These are phyloP conservation scores for Brachionus sp. DNA, from an alignment of 1,140 invertebrate genomes.

Conservation along the genomic window DNA sequence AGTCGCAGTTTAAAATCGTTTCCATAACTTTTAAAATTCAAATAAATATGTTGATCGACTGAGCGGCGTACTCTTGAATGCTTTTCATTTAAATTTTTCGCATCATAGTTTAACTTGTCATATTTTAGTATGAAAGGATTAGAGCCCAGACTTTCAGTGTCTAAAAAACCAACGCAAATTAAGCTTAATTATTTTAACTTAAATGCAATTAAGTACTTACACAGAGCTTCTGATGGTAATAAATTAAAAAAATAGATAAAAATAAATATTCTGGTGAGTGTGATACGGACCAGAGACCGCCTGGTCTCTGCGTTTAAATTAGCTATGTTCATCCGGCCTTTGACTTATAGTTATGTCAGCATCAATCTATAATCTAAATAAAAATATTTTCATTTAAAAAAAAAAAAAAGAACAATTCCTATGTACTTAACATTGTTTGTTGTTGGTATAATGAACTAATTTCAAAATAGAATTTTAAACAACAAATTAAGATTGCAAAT, in stretches of 20 bases:
- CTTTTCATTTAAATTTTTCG: not conserved
- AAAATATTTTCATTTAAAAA: not conserved
- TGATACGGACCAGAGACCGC: not conserved
- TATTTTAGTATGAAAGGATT: conserved; percentile 27
- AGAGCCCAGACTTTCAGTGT: not conserved
- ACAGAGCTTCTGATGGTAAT: not conserved
- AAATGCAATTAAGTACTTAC: not conserved
- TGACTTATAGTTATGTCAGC: not conserved
- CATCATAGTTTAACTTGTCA: conserved; percentile 24
- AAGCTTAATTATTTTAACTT: not conserved
- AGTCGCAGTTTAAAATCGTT: conserved; percentile 1
- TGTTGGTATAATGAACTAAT: not conserved
- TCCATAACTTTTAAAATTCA: conserved; percentile 15
- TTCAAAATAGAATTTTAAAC: not conserved
- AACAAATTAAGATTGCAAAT: not conserved
- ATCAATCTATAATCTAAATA: not conserved
- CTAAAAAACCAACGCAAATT: not conserved
- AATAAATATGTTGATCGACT: not conserved
- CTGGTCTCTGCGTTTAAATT: not conserved
- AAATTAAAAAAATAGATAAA: not conserved
- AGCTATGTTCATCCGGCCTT: not conserved
- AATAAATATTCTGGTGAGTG: not conserved
- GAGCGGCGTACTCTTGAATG: conserved; percentile 3
- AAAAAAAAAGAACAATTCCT: too few species aligned
- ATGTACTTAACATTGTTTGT: not conserved